These are phyloP conservation scores for Penaeus vannamei DNA, from an alignment of 1,140 invertebrate species.

Conservation along the genomic window DNA sequence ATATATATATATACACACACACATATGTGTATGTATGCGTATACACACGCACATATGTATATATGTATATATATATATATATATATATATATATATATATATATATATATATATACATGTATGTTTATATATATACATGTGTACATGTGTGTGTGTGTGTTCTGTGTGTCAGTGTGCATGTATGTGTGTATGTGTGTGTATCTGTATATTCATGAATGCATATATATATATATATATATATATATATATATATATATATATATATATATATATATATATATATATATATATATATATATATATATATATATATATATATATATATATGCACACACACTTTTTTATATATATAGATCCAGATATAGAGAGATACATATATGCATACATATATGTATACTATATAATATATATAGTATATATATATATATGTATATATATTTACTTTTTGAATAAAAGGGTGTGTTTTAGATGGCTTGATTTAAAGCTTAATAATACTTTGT, in stretches of 20 bases:
- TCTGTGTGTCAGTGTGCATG: neutral
- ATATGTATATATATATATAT: neutral
- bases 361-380: no score
- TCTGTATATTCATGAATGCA: constrained; percentile 1
- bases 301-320: neutral
- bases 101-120: no score
- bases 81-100: neutral
- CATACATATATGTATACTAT: no score
- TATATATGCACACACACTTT: neutral
- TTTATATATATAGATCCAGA: no score
- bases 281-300: neutral
- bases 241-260: neutral
- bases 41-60: neutral
- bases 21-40: neutral
- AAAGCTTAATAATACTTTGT: no score
- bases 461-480: no score
- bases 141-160: neutral
- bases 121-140: neutral
- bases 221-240: constrained; percentile 11
- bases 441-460: no score
- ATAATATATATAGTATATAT: no score
- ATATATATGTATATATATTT: no score
- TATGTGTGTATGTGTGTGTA: neutral
- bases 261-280: constrained; percentile 28
- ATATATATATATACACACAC: neutral